Conservation (phyloP, 1,140 invertebrate species). For the Drosophila sp. region DNA sequence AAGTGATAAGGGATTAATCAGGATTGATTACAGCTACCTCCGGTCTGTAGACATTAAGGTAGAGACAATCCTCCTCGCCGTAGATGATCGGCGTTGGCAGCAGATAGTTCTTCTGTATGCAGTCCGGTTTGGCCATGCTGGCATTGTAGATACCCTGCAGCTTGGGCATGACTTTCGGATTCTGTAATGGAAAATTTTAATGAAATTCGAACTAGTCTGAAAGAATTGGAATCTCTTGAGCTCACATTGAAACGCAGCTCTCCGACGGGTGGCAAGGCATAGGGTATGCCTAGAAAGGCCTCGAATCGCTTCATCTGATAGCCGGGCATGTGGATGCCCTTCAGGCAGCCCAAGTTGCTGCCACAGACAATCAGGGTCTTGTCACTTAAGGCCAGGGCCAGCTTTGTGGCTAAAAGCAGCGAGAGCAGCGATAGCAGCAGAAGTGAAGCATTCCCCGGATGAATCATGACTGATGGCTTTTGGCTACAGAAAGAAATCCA, state of each 20-base stretch:
- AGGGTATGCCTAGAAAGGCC: slow-evolving; percentile 81
- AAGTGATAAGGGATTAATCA: too few species aligned
- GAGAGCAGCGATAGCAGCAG: slow-evolving; percentile 6
- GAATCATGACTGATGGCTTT: slow-evolving; percentile 37
- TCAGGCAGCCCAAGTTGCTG: slow-evolving; percentile 62
- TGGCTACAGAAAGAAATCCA: slow-evolving; percentile 38
- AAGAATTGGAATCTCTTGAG: not conserved
- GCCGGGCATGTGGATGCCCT: slow-evolving; percentile 63
- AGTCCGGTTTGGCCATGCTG: slow-evolving; percentile 59
- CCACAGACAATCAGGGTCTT: slow-evolving; percentile 54
- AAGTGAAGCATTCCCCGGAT: slow-evolving; percentile 22
- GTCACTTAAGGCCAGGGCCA: slow-evolving; percentile 21
- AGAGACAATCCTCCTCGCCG: slow-evolving; percentile 87
- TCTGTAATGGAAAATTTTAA: slow-evolving; percentile 40
- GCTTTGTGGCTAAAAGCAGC: not conserved
- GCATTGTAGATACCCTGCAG: slow-evolving; percentile 66
- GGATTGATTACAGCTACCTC: slow-evolving; percentile 72
- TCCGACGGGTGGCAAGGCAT: slow-evolving; percentile 72
- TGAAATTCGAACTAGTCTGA: too few species aligned
- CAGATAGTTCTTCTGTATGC: slow-evolving; percentile 82
- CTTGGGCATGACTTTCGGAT: slow-evolving; percentile 67
- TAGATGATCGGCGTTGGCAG: slow-evolving; percentile 63
- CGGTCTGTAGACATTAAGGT: slow-evolving; percentile 87
- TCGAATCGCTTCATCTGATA: slow-evolving; percentile 65
- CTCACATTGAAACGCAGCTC: slow-evolving; percentile 74